phyloP scores from a whole-genome alignment of 2,888 invertebrate species.

The Melolontha melolontha region DNA sequence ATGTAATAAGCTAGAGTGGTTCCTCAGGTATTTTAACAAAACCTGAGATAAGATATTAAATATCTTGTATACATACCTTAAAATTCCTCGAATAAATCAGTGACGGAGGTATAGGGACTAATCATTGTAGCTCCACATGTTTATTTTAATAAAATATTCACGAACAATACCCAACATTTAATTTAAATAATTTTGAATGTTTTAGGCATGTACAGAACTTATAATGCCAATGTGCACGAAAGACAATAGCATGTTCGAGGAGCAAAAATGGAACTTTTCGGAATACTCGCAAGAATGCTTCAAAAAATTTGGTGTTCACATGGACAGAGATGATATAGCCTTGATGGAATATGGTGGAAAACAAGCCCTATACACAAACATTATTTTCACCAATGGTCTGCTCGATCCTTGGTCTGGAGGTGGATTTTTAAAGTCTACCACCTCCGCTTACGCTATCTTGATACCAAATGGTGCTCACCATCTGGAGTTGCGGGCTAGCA shows the following conservation, averaged over 20 bases:
- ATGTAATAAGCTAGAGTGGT: no score
- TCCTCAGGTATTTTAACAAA: no score
- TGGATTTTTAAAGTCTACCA: constrained; percentile 78
- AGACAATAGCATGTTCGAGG: constrained; percentile 86
- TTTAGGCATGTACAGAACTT: constrained; percentile 94
- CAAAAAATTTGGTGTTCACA: constrained; percentile 75
- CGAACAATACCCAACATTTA: no score
- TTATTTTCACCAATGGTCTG: constrained; percentile 86
- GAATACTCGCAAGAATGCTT: constrained; percentile 76
- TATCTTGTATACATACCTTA: no score
- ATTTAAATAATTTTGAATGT: neutral
- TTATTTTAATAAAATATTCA: no score
- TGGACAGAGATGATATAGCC: constrained; percentile 71
- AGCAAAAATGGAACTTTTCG: constrained; percentile 78
- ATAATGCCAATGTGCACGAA: constrained; percentile 90
- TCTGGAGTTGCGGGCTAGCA: constrained; percentile 79
- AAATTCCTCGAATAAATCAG: no score
- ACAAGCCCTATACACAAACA: constrained; percentile 72
- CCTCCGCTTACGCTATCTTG: constrained; percentile 76
- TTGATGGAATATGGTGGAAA: constrained; percentile 85
- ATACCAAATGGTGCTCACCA: constrained; percentile 90
- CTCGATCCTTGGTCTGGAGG: constrained; percentile 91
- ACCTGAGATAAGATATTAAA: no score
- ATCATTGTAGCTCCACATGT: no score
- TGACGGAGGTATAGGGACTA: no score